Base-by-base conservation (phyloP, 2,797 vertebrate genomes). In the Hipposideros larvatus region DNA sequence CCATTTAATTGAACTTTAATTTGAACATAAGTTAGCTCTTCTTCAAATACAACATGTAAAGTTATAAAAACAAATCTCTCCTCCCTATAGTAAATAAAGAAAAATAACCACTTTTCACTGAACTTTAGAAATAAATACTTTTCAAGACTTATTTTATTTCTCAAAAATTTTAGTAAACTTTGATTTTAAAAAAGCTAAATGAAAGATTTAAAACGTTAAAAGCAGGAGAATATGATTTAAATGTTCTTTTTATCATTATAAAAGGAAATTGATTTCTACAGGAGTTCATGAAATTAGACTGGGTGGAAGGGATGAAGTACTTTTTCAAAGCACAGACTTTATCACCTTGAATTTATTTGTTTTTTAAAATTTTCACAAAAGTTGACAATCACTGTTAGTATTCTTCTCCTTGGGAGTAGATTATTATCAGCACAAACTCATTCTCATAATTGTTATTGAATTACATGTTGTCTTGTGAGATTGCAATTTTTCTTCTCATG, bases 101-200 rank as follows among this genome's bases (percentile, higher is more conserved):
- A 89, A 91, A 95, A 70, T 43, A 61, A n/a, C 16, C 3, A 77
- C 31, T 89, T 93, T 73, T 70, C 65, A 82, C 37, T 93, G 80
- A 88, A 57, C 21, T 77, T 90, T 75, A 75, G 16, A 87, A 87
- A 90, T 5, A 61, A 92, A 66, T 24, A 53, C 26, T 51, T 89
- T 51, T 48, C 65, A 73, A 77, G n/a, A 61, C 7, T 75, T 48
- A 87, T 2, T 61, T 71, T 95, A 48, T 63, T 37, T 78, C 19
- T 74, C 88, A 90, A 88, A 34, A 10, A 78, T 53, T 91, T 88
- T 94, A 90, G 16, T 80, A 71, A 79, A 74, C 3, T 34, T 46
- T 77, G 7, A 48, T 68, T 68, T 94, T 80, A 7, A 65, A 84
- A 92, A 87, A 77, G 11, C 2, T 78, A 74, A 15, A 83, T 24